Percentiles rank a stretch among this genome's conserved stretches.
Evolutionary conservation across 2,888 invertebrate genomes (phyloP).

Genomic region (Ommatoiulus sabulosus): DNA sequence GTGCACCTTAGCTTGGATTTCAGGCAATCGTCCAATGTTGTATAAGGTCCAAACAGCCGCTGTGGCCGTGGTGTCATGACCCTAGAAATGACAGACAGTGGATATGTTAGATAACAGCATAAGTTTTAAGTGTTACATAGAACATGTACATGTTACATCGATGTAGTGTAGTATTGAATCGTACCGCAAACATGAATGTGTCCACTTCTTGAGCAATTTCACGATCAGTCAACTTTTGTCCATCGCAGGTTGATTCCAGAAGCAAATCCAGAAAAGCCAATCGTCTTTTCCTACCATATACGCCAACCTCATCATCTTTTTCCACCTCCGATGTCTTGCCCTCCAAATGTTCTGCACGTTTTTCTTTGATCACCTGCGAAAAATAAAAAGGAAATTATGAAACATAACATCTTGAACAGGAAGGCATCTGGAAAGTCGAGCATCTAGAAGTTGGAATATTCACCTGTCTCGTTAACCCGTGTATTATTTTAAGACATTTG

Average conservation of each 20-base stretch:
- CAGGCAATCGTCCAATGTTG: constrained; percentile 82
- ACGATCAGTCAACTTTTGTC: constrained; percentile 64
- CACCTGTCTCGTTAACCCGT: not conserved
- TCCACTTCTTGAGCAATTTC: constrained; percentile 65
- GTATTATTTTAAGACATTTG: not conserved
- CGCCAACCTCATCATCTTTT: not conserved
- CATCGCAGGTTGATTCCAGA: constrained; percentile 76
- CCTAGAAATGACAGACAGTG: constrained; percentile 71
- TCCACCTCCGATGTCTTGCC: not conserved
- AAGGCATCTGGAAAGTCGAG: too few species aligned
- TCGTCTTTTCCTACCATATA: constrained; percentile 74
- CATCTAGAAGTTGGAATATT: too few species aligned
- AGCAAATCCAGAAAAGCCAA: constrained; percentile 90
- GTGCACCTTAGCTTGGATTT: constrained; percentile 76
- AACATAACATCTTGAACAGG: too few species aligned
- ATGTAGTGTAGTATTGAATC: too few species aligned
- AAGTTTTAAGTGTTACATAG: too few species aligned
- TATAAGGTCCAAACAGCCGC: constrained; percentile 89
- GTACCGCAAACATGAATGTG: constrained; percentile 60
- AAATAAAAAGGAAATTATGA: not conserved
- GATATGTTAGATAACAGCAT: too few species aligned
- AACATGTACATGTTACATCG: too few species aligned
- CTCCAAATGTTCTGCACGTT: not conserved
- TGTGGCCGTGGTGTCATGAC: constrained; percentile 86
- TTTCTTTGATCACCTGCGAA: constrained; percentile 1